These are phyloP conservation scores for Baronia brevicornis DNA, from an alignment of 2,888 invertebrate species.

Conservation along the genomic window DNA sequence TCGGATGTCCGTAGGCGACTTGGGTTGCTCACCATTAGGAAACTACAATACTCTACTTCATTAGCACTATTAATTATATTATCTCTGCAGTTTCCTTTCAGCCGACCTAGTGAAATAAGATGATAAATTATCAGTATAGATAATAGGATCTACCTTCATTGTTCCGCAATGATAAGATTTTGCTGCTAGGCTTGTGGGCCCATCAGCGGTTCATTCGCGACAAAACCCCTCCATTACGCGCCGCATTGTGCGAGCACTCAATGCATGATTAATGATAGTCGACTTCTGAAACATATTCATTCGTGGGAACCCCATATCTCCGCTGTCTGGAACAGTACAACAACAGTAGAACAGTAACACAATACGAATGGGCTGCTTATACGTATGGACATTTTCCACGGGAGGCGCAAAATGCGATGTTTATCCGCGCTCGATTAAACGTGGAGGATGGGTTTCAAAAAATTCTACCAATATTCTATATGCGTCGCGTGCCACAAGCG, in stretches of 20 bases:
- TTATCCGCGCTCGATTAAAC: slow-evolving; percentile 71
- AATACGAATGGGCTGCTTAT: slow-evolving; percentile 38
- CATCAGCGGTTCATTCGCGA: slow-evolving; percentile 42
- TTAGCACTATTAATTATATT: slow-evolving; percentile 23
- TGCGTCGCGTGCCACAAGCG: slow-evolving; percentile 39
- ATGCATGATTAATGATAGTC: slow-evolving; percentile 65
- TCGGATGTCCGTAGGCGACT: no score
- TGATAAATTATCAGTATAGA: slow-evolving; percentile 44
- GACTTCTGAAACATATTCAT: slow-evolving; percentile 58
- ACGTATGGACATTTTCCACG: slow-evolving; percentile 58
- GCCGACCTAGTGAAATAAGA: slow-evolving; percentile 24
- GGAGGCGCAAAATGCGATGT: slow-evolving; percentile 65
- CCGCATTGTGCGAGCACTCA: slow-evolving; percentile 54
- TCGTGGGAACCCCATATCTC: slow-evolving; percentile 50
- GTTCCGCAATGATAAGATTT: slow-evolving; percentile 29
- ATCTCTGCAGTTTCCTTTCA: slow-evolving; percentile 15
- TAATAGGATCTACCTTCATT: slow-evolving; percentile 42
- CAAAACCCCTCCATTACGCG: slow-evolving; percentile 57
- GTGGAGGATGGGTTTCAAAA: slow-evolving; percentile 57
- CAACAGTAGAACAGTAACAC: no score
- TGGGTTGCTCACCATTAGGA: no score
- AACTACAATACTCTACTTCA: slow-evolving; percentile 18
- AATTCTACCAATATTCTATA: slow-evolving; percentile 45
- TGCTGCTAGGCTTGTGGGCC: slow-evolving; percentile 37
- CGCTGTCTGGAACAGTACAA: slow-evolving; percentile 36